These are phyloP conservation scores for Nannoperca australis DNA, from an alignment of 2,797 vertebrate species.

Conservation along the genomic window DNA sequence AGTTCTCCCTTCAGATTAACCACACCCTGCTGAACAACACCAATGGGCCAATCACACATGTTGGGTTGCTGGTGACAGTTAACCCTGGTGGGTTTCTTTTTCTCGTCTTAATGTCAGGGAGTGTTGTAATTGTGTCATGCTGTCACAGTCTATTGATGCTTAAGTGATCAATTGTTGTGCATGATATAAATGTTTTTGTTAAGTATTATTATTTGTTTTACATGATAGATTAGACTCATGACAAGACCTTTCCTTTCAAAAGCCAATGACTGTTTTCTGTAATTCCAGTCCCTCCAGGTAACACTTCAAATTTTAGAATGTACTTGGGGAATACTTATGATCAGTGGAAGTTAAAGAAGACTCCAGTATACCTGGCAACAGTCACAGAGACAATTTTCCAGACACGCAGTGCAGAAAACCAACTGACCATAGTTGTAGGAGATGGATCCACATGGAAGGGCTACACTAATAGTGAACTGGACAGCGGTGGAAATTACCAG, in stretches of 20 bases:
- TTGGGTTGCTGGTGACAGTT: conserved; percentile 75
- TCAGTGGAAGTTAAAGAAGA: conserved; percentile 28
- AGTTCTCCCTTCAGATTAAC: conserved; percentile 64
- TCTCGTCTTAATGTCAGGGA: background rate
- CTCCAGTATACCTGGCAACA: conserved; percentile 72
- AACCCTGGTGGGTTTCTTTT: conserved; percentile 46
- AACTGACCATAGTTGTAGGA: conserved; percentile 55
- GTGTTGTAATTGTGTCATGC: background rate
- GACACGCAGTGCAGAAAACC: fast-evolving
- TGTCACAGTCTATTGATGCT: background rate
- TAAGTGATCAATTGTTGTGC: background rate
- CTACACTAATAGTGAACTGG: conserved; percentile 76
- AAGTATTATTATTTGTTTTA: background rate
- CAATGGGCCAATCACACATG: conserved; percentile 67
- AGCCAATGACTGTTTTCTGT: background rate
- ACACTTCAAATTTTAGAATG: fast-evolving
- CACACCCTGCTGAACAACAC: conserved; percentile 33
- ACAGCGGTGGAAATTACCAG: conserved; percentile 62
- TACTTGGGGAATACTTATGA: conserved; percentile 63
- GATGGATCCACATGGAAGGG: background rate
- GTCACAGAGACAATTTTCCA: background rate
- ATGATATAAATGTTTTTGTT: background rate
- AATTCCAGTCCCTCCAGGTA: conserved; percentile 25
- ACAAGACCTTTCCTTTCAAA: conserved; percentile 3
- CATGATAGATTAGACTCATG: background rate